Base-by-base conservation (phyloP, 2,113 vertebrate species). In the Scatophagus argus region DNA sequence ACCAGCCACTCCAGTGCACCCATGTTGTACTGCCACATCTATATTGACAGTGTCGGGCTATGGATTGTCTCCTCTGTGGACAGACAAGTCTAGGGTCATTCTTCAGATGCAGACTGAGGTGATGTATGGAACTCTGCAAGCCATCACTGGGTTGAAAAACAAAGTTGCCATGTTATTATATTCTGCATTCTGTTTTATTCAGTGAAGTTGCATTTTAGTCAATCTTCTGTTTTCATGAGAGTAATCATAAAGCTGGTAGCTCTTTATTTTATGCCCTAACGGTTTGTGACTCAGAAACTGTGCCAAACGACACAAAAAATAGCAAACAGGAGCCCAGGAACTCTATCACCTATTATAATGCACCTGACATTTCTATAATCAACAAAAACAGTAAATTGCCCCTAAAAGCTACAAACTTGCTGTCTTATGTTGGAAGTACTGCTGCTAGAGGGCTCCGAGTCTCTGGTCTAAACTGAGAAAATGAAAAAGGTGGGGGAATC, bases 401-500 rank as follows among this genome's bases (percentile, higher is more conserved):
- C 36, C 54, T 2, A 27, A 72, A 63, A 27, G 12, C 19, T n/a
- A 11, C 32, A 14, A 44, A 41, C 14, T 67, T 77, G 14, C 12
- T n/a, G 16, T 43, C 31, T 38, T 19, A 17, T n/a, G 21, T n/a
- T 21, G 6, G 31, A 56, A 44, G 52, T 27, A 2, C 27, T 56
- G 46, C 27, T 29, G 41, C 58, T 29, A 19, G 21, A 32, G 39
- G 21, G 41, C 23, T 8, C 16, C 1, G 3, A 65, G 60, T 17
- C 4, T 65, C 44, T 27, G 64, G 25, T 54, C 47, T 32, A 38
- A 66, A 63, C 36, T 56, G 1, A 25, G 23, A 25, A 66, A 62
- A 52, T 27, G 21, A 13, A 74, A 77, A 55, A 81, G 44, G 38
- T 77, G 23, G 8, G 8, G 14, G 3, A 43, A 65, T 55, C 46